Evolutionary conservation across 2,888 invertebrate species (phyloP).

Genomic region (Pyrocoelia pectoralis): DNA sequence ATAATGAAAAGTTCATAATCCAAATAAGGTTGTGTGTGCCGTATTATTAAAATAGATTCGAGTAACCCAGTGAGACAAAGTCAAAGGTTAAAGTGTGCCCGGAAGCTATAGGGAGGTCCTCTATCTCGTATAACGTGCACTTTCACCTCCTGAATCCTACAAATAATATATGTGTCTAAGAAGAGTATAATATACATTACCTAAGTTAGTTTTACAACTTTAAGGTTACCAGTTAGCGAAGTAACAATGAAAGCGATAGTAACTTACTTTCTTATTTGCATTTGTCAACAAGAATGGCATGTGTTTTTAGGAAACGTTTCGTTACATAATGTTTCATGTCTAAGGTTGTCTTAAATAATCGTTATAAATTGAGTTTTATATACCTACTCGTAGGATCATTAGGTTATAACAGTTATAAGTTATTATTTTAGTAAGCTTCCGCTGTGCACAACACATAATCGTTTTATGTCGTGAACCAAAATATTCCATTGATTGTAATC

Average conservation of each 20-base stretch:
- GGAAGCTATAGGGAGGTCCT: slow-evolving; percentile 49
- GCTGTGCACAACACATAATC: no score
- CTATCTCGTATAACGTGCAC: slow-evolving; percentile 44
- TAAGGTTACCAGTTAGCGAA: slow-evolving; percentile 8
- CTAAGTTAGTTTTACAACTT: neutral
- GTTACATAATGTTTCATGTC: neutral
- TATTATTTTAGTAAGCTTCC: no score
- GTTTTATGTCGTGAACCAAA: no score
- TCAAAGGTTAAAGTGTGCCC: slow-evolving; percentile 50
- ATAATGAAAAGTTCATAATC: slow-evolving; percentile 42
- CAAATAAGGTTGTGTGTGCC: slow-evolving; percentile 43
- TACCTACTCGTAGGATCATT: no score
- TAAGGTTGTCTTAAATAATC: neutral
- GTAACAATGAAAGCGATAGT: slow-evolving; percentile 1
- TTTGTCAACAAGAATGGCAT: slow-evolving; percentile 1
- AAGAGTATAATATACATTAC: slow-evolving; percentile 26
- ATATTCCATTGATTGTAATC: no score
- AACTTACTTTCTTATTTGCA: neutral
- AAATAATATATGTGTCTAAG: slow-evolving; percentile 39
- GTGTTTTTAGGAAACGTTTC: slow-evolving; percentile 1
- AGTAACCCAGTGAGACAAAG: slow-evolving; percentile 46
- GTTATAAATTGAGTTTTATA: neutral
- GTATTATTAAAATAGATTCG: slow-evolving; percentile 33
- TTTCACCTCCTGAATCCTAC: slow-evolving; percentile 43
- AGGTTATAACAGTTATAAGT: no score